Base-by-base conservation (phyloP, 2,888 invertebrate species). In the Andrena fulva region DNA sequence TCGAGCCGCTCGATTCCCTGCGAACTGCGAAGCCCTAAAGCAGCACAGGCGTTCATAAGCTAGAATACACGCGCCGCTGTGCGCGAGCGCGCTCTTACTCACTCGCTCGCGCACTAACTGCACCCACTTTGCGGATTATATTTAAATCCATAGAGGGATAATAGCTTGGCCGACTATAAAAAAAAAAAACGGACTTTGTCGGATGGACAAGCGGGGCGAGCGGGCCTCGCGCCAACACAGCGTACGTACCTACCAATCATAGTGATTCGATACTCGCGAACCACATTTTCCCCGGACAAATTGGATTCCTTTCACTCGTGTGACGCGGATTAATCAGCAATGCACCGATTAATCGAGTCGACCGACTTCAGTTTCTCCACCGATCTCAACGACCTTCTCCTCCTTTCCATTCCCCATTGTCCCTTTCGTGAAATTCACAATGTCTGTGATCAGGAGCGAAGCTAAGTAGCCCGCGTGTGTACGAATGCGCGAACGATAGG, bases 101-200 rank as follows among this genome's bases (percentile, higher is more conserved):
- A 16, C 42, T 42, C 20, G 24, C 60, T n/a, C 24, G 62, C 35
- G 29, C 69, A 24, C 50, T 84, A 86, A 87, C 85, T 63, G 82
- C 80, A 72, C 60, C 78, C 82, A 79, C 79, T 85, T 87, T 85
- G 79, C 78, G 82, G 77, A 63, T 77, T 77, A 82, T 79, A 79
- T 80, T 79, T 64, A 68, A 81, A 77, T 71, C 68, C 48, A 33
- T 27, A n/a, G 20, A 2, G 31, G 1, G 62, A 12, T 62, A 52
- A 59, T 29, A 56, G n/a, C 24, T 54, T 16, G 16, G 4, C 7
- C 16, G 54, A 16, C n/a, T 31, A 29, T 24, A 12, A 31, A 27
- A n/a, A 31, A 50, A 12, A 56, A 10, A 0, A 24, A 62, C 66
- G 5, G 72, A 52, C 20, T 12, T n/a, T 29, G 29, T 2, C 16